Evolutionary conservation across 92 coral and sea anemone genomes (phyloP).

Genomic region (Paragorgia papillata): DNA sequence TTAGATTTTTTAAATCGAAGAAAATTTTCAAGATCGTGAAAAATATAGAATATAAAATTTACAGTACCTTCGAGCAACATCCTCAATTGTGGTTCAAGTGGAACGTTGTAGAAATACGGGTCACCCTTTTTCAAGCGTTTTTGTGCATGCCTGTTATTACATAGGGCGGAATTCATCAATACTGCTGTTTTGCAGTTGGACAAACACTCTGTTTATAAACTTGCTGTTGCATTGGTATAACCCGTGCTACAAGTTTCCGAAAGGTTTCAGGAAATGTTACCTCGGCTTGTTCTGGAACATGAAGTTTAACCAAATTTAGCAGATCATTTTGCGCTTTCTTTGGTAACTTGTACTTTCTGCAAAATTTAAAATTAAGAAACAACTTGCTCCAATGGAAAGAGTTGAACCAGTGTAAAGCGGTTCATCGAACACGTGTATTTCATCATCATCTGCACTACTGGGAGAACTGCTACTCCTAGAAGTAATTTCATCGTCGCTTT

Average conservation of each 20-base stretch:
- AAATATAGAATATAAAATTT: neutral
- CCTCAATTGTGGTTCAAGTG: slow-evolving; percentile 62
- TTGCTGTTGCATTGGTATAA: slow-evolving; percentile 47
- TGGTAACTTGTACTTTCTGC: slow-evolving; percentile 59
- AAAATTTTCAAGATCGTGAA: neutral
- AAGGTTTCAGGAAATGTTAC: slow-evolving; percentile 49
- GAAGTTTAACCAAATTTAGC: slow-evolving; percentile 46
- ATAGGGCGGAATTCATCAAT: neutral
- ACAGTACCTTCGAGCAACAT: slow-evolving; percentile 48
- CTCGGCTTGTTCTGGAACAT: slow-evolving; percentile 57
- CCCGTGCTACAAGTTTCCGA: slow-evolving; percentile 39
- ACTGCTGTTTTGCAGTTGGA: slow-evolving; percentile 39
- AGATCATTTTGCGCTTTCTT: slow-evolving; percentile 58
- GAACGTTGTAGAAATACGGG: slow-evolving; percentile 51
- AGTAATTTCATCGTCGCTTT: no score
- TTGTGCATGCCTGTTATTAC: slow-evolving; percentile 43
- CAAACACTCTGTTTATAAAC: slow-evolving; percentile 42
- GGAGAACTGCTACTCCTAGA: no score
- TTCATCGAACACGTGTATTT: slow-evolving; percentile 35
- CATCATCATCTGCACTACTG: slow-evolving; percentile 28
- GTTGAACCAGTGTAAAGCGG: slow-evolving; percentile 52
- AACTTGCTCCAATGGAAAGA: slow-evolving; percentile 58
- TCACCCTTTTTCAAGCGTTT: slow-evolving; percentile 41
- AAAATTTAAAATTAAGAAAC: slow-evolving; percentile 46
- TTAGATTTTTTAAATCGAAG: no score